These are phyloP conservation scores for Enteromius paludinosus DNA, from an alignment of 2,797 vertebrate genomes.

Conservation along the genomic window DNA sequence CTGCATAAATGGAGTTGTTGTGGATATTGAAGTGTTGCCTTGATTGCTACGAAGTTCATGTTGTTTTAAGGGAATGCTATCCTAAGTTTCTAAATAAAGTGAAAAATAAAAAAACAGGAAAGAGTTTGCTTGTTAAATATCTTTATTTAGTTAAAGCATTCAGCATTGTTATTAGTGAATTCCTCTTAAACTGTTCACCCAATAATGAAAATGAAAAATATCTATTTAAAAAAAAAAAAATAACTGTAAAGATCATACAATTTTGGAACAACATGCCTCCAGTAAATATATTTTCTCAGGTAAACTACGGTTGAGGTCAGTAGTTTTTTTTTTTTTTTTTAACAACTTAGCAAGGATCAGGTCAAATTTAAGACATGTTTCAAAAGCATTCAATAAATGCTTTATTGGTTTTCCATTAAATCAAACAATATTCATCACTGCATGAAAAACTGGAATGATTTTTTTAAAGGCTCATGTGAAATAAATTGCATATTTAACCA, in stretches of 20 bases:
- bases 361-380: too few species aligned
- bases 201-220: background rate
- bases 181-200: background rate
- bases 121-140: conserved; percentile 18
- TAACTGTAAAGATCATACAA: background rate
- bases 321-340: background rate
- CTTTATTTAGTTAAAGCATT: conserved; percentile 2
- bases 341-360: background rate
- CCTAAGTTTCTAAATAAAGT: conserved; percentile 76
- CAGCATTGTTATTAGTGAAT: background rate
- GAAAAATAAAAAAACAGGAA: conserved; percentile 72
- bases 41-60: conserved; percentile 67
- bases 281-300: background rate
- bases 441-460: background rate
- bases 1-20: conserved; percentile 29
- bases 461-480: background rate
- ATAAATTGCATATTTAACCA: background rate
- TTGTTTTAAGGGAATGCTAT: conserved; percentile 74
- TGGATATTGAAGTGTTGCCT: conserved; percentile 58
- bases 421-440: background rate
- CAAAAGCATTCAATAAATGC: background rate
- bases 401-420: background rate
- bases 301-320: background rate
- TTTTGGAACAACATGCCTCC: background rate
- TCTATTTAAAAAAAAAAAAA: too few species aligned